Conservation (phyloP, 2,888 invertebrate species). For the Prosopocoilus inquinatus region DNA sequence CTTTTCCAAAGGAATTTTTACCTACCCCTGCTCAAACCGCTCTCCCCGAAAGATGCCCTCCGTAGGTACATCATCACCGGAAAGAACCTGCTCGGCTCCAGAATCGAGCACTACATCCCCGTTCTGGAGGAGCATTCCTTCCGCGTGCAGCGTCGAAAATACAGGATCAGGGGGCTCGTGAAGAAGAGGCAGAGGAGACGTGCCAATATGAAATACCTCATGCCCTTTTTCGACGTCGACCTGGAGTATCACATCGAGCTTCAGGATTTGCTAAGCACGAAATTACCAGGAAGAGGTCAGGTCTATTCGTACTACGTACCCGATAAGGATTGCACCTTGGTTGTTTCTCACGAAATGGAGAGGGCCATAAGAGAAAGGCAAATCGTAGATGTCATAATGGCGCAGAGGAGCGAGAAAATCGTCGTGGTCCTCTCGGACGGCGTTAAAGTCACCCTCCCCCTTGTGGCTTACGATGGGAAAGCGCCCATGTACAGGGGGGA, state of each 20-base stretch:
- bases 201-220: slow-evolving; percentile 41
- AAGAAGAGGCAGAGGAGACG: slow-evolving; percentile 43
- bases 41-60: slow-evolving; percentile 80
- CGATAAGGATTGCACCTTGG: slow-evolving; percentile 69
- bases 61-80: slow-evolving; percentile 77
- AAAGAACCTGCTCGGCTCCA: slow-evolving; percentile 69
- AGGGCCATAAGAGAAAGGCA: slow-evolving; percentile 75
- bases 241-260: slow-evolving; percentile 43
- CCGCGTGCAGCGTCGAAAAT: slow-evolving; percentile 38
- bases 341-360: slow-evolving; percentile 71
- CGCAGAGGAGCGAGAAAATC: slow-evolving; percentile 71
- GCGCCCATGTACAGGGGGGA: slow-evolving; percentile 66
- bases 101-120: slow-evolving; percentile 75
- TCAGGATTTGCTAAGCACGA: slow-evolving; percentile 52
- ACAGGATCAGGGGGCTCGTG: slow-evolving; percentile 43
- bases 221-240: slow-evolving; percentile 41
- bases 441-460: slow-evolving; percentile 66
- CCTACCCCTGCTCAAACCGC: slow-evolving; percentile 75
- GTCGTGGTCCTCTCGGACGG: slow-evolving; percentile 69
- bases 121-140: slow-evolving; percentile 58
- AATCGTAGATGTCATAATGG: slow-evolving; percentile 72
- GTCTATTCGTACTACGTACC: slow-evolving; percentile 71
- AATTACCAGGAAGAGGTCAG: slow-evolving; percentile 58
- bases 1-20: slow-evolving; percentile 80
- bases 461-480: slow-evolving; percentile 41